Evolutionary conservation across 23 tunicate species (phyloP).

Genomic region (Clavelina lepadiformis): DNA sequence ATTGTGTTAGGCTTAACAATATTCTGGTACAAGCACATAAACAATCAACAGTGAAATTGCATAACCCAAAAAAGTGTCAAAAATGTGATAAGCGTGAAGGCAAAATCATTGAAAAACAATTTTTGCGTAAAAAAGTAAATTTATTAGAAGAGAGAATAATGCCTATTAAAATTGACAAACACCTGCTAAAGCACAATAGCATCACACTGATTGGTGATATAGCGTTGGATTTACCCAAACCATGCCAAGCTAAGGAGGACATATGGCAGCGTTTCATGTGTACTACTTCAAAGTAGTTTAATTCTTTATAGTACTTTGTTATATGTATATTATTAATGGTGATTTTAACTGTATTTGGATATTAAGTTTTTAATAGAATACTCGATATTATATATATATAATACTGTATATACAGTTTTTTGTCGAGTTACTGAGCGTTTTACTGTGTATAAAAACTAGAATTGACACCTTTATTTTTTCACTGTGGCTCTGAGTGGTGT

Average conservation of each 20-base stretch:
- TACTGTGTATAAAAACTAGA: too few species aligned
- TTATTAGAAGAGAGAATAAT: background rate
- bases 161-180: slow-evolving; percentile 6
- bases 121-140: slow-evolving; percentile 4
- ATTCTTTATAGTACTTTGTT: too few species aligned
- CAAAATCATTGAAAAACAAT: background rate
- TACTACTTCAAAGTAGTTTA: too few species aligned
- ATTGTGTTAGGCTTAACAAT: slow-evolving; percentile 4
- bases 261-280: slow-evolving; percentile 5
- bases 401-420: too few species aligned
- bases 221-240: slow-evolving; percentile 8
- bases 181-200: slow-evolving; percentile 6
- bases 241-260: background rate
- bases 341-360: too few species aligned
- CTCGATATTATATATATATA: too few species aligned
- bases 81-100: slow-evolving; percentile 11
- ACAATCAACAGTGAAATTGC: background rate
- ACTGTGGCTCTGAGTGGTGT: too few species aligned
- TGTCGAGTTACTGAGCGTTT: too few species aligned
- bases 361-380: too few species aligned
- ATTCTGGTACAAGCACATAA: background rate
- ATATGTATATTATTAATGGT: too few species aligned
- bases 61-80: background rate
- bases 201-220: slow-evolving; percentile 16
- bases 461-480: too few species aligned